Evolutionary conservation across 2,888 invertebrate species (phyloP).

Genomic region (Eledona agricola): DNA sequence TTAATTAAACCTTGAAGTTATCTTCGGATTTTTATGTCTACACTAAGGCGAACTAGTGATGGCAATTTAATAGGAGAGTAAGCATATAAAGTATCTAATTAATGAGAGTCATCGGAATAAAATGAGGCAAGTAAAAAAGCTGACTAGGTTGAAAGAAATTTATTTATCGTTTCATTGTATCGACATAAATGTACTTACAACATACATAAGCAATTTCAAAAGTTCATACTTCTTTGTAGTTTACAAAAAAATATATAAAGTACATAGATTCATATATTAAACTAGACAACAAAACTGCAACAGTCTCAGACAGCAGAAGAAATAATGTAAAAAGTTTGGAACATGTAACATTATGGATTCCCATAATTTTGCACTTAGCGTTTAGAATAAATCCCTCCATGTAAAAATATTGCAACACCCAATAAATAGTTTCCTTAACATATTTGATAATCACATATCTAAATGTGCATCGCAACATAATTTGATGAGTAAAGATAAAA

Average conservation of each 20-base stretch:
- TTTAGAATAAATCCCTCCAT: constrained; percentile 29
- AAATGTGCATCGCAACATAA: constrained; percentile 25
- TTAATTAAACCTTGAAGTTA: too few relatives aligned
- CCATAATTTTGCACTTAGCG: constrained; percentile 10
- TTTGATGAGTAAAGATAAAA: constrained; percentile 9
- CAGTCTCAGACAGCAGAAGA: constrained; percentile 28
- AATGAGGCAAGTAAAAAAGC: background rate
- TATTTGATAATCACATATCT: constrained; percentile 30
- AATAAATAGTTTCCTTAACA: constrained; percentile 32
- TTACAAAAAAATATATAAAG: constrained; percentile 24
- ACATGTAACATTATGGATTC: constrained; percentile 27
- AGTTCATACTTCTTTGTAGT: constrained; percentile 17
- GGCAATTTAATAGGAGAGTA: too few relatives aligned
- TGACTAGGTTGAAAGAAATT: constrained; percentile 23
- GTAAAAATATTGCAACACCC: constrained; percentile 40
- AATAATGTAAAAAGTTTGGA: constrained; percentile 19
- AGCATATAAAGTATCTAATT: too few relatives aligned
- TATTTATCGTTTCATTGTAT: constrained; percentile 35
- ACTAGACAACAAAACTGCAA: constrained; percentile 23
- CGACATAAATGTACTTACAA: constrained; percentile 36
- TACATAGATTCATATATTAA: constrained; percentile 17
- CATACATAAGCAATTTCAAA: constrained; percentile 36
- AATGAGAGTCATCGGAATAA: too few relatives aligned
- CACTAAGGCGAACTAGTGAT: too few relatives aligned
- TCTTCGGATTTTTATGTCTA: too few relatives aligned